Evolutionary conservation across 2,888 invertebrate species (phyloP).

Genomic region (Cyaniris semiargus): DNA sequence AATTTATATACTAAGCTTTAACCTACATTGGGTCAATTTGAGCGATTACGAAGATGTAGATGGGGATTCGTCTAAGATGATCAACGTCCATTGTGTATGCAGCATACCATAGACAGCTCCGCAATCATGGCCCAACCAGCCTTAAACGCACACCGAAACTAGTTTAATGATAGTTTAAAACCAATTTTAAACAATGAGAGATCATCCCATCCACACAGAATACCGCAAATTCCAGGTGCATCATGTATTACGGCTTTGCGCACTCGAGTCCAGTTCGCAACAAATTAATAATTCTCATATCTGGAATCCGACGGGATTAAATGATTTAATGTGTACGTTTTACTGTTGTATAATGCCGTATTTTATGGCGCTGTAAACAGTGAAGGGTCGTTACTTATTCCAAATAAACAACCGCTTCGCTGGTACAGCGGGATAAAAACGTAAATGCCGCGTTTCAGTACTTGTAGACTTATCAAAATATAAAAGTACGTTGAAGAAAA

Average conservation of each 20-base stretch:
- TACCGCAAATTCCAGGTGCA: neutral
- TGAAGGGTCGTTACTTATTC: conserved; percentile 29
- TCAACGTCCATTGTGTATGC: too few species aligned
- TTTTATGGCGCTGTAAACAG: conserved; percentile 41
- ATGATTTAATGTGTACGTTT: conserved; percentile 14
- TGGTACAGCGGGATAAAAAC: neutral
- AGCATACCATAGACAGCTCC: too few species aligned
- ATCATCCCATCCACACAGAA: neutral
- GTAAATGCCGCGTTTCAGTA: neutral
- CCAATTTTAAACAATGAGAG: neutral
- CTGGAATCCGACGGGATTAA: conserved; percentile 7
- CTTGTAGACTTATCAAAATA: too few species aligned
- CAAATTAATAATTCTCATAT: conserved; percentile 12
- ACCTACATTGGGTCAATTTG: too few species aligned
- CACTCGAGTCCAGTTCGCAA: neutral
- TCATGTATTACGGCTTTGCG: neutral
- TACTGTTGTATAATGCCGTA: conserved; percentile 31
- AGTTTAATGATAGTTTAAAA: too few species aligned
- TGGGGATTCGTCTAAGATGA: too few species aligned
- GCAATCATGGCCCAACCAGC: too few species aligned
- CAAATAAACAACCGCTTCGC: conserved; percentile 25
- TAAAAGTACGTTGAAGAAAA: too few species aligned
- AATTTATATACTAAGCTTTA: too few species aligned
- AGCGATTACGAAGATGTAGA: too few species aligned
- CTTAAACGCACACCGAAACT: too few species aligned